Conservation (phyloP, 2,113 vertebrate genomes). For the Poeciliopsis occidentalis region DNA sequence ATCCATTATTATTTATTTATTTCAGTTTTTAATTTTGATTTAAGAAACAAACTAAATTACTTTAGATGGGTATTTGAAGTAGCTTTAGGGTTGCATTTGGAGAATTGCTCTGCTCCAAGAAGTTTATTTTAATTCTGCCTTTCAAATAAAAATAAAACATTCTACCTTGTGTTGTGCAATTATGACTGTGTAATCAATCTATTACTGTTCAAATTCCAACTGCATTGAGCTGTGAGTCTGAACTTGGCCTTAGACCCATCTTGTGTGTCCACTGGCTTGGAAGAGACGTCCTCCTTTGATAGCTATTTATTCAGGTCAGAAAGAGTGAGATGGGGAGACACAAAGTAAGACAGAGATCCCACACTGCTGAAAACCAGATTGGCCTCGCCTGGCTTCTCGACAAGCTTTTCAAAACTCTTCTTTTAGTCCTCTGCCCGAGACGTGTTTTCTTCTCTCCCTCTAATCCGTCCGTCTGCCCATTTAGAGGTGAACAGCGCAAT, state of each 20-base stretch:
- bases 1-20: background rate
- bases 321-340: slow-evolving; percentile 30
- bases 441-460: slow-evolving; percentile 63
- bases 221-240: slow-evolving; percentile 37
- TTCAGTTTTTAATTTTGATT: background rate
- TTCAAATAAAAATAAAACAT: background rate
- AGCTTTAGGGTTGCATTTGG: background rate
- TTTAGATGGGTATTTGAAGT: background rate
- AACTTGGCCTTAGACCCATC: slow-evolving; percentile 55
- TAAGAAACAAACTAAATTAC: background rate
- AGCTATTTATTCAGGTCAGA: slow-evolving; percentile 67
- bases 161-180: slow-evolving; percentile 6
- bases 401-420: slow-evolving; percentile 70
- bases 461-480: slow-evolving; percentile 77
- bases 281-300: slow-evolving; percentile 63
- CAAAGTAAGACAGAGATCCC: slow-evolving; percentile 60
- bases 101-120: background rate
- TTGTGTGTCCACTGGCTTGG: slow-evolving; percentile 39
- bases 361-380: slow-evolving; percentile 70
- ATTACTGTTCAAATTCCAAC: slow-evolving; percentile 10
- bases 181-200: slow-evolving; percentile 14
- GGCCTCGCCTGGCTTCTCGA: slow-evolving; percentile 67
- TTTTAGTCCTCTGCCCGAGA: slow-evolving; percentile 68
- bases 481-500: slow-evolving; percentile 74
- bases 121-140: background rate